phyloP scores from a whole-genome alignment of 2,797 vertebrate species.

The Anas capensis region DNA sequence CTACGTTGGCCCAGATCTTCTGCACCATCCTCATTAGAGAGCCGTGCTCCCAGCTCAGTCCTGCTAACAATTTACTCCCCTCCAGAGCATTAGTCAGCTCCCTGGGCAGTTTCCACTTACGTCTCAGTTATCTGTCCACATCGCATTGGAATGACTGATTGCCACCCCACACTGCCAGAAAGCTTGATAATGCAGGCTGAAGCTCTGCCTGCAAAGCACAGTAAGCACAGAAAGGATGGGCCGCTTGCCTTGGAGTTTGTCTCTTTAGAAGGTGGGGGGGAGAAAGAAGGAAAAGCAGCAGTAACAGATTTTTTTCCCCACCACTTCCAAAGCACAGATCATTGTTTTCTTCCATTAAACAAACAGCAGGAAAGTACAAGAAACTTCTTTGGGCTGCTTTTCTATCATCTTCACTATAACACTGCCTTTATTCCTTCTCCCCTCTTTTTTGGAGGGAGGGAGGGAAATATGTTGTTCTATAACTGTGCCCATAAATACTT shows the following conservation, averaged over 20 bases:
- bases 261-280: background rate
- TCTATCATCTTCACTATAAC: background rate
- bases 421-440: accelerated
- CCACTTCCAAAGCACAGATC: background rate
- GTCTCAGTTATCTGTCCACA: conserved; percentile 40
- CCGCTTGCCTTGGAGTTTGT: background rate
- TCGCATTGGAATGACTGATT: conserved; percentile 41
- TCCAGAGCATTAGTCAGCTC: conserved; percentile 20
- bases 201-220: background rate
- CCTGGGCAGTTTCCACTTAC: conserved; percentile 32
- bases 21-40: background rate
- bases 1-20: background rate
- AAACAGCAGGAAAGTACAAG: background rate
- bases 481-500: background rate
- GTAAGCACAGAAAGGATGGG: background rate
- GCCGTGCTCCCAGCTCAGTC: background rate
- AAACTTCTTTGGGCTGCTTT: background rate
- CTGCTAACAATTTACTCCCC: conserved; percentile 5
- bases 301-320: background rate
- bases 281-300: background rate
- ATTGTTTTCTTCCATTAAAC: background rate
- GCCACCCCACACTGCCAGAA: conserved; percentile 2
- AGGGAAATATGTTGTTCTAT: background rate
- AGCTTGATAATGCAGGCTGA: background rate
- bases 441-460: background rate